Base-by-base conservation (phyloP, 2,888 invertebrate species). In the Stomorhina lunata region DNA sequence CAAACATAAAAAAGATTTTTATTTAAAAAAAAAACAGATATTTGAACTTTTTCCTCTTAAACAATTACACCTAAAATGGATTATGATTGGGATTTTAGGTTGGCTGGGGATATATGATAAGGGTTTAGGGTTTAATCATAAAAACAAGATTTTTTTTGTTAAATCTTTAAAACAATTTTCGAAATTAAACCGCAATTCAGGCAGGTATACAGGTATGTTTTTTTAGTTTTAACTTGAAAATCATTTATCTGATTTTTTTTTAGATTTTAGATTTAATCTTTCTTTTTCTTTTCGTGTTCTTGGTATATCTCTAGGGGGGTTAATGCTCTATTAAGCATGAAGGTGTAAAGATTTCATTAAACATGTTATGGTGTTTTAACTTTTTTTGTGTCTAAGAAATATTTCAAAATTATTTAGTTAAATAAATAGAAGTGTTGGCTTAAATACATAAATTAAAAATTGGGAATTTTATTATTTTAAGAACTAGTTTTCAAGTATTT, bases 331-430 rank as follows among this genome's bases (percentile, higher is more conserved):
- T 78, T 78, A 59, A 75, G 50, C 81, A 69, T 78, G 57, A 78
- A 78, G 78, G 81, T 81, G 81, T 71, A 78, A 65, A 69, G 25
- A 78, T 65, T 69, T 78, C 45, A 61, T 72, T 77, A 55, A 72
- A 81, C 66, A 53, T 45, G 65, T 72, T 72, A 61, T 55, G 77
- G 53, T 55, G 4, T 57, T 81, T 71, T 63, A 77, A 77, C 22
- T n/a, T 59, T 37, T 40, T 22, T 9, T 48, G 1, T 12, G 4
- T 48, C 27, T n/a, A 0, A 27, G 34, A 12, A 10, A 9, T 32
- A 9, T 43, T 9, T 22, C 0, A 69, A 43, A 34, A 43, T 29
- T 53, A 53, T 27, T 53, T 25, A 48, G 48, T 2, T 29, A 27
- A 29, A 29, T 25, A 15, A 20, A 27, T 27, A 29, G 17, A 45